Evolutionary conservation across 2,113 vertebrate species (phyloP).

Genomic region (Macquaria ambigua): DNA sequence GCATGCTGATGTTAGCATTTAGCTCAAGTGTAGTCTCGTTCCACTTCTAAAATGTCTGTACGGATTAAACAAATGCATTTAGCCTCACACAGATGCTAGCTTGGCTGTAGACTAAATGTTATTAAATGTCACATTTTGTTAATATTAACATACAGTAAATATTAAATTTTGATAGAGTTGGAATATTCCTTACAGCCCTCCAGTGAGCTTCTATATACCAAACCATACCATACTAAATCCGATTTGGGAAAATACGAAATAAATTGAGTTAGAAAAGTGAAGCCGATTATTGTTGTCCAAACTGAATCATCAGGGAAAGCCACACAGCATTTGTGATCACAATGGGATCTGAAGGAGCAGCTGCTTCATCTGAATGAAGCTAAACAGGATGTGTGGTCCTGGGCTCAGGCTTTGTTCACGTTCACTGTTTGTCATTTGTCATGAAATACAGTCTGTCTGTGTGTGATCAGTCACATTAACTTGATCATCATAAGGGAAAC

Average conservation of each 20-base stretch:
- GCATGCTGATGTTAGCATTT: too few relatives aligned
- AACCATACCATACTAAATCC: too few relatives aligned
- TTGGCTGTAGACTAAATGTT: not conserved
- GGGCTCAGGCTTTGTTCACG: conserved; percentile 22
- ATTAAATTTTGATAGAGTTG: not conserved
- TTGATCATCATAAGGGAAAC: conserved; percentile 1
- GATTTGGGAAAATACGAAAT: conserved; percentile 2
- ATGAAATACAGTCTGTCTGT: not conserved
- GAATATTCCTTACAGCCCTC: not conserved
- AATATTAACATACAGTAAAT: not conserved
- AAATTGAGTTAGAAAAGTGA: not conserved
- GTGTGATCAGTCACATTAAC: not conserved
- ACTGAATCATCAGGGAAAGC: conserved; percentile 10
- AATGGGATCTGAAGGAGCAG: conserved; percentile 39
- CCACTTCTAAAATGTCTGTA: too few relatives aligned
- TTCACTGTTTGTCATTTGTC: not conserved
- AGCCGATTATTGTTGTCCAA: not conserved
- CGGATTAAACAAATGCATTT: not conserved
- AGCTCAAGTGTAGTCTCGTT: too few relatives aligned
- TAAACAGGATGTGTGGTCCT: conserved; percentile 35
- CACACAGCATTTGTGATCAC: conserved; percentile 22
- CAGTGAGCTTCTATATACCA: too few relatives aligned
- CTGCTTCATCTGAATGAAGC: conserved; percentile 19
- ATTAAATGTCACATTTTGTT: not conserved
- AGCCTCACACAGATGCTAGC: not conserved